Base-by-base conservation (phyloP, 2,888 invertebrate species). In the Cynaeus angustus region DNA sequence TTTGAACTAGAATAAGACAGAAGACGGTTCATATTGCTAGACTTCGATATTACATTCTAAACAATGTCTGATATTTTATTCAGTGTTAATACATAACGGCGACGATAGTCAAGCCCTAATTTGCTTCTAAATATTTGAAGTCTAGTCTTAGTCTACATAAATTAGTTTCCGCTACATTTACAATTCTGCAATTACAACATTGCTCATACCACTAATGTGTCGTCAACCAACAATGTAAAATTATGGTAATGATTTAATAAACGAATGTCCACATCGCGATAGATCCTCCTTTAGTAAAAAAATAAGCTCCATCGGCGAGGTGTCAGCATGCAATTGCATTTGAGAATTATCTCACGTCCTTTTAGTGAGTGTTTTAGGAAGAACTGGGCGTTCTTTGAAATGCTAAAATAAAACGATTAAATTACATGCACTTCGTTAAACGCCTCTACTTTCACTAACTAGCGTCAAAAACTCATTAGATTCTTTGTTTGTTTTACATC, bases 401-500 rank as follows among this genome's bases (percentile, higher is more conserved):
- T 55, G 46, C 55, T 56, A 41, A 59, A 67, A 38, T 62, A 55
- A 52, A 68, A 53, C 68, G 61, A 68, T 68, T 61, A 62, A 62
- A 62, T 66, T 66, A 66, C 58, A 43, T 62, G 62, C 68, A 68
- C 61, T 68, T 62, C 53, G 68, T 68, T 52, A 68, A 62, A 46
- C 62, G 61, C 59, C 52, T 59, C 43, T 67, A 67, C 59, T 67
- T 67, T 59, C 52, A 48, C 43, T 59, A 41, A 48, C 37, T 55
- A 66, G 66, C 61, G 61, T 52, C 68, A 68, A 45, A 62, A 68
- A 68, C 68, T 68, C 70, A 67, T 70, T 67, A 70, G 62, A 70
- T 70, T 70, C 66, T 55, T 70, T 70, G 66, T 70, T 70, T 70
- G 66, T 70, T 62, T 62, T 62, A 70, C 66, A 70, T 70, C 66